These are phyloP conservation scores for Hyposmocoma kahamanoa DNA, from an alignment of 1,140 invertebrate genomes.

Conservation along the genomic window DNA sequence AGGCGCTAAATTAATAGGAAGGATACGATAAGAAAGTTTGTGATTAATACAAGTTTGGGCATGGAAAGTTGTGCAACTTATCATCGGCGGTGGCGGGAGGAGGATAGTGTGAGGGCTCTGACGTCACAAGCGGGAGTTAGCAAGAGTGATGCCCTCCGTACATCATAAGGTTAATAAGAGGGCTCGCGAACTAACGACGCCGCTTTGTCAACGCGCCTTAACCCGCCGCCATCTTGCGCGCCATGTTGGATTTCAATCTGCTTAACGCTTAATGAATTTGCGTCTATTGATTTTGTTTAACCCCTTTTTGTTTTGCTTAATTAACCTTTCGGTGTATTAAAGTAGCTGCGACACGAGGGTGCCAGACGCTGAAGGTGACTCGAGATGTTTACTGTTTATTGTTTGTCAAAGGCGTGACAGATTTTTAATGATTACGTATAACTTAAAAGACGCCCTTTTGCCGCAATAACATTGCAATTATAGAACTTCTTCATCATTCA, in stretches of 20 bases:
- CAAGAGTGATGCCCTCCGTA: slow-evolving; percentile 63
- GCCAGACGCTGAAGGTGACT: slow-evolving; percentile 22
- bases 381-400: slow-evolving; percentile 1
- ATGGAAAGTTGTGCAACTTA: background rate
- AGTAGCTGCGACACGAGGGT: slow-evolving; percentile 35
- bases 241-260: slow-evolving; percentile 71
- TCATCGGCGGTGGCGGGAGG: background rate
- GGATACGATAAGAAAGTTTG: background rate
- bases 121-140: slow-evolving; percentile 24
- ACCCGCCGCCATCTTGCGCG: slow-evolving; percentile 59
- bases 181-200: slow-evolving; percentile 64
- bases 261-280: slow-evolving; percentile 72
- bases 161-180: slow-evolving; percentile 73
- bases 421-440: too few species aligned
- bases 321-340: slow-evolving; percentile 63
- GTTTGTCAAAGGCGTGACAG: background rate
- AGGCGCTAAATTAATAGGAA: background rate
- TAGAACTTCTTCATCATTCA: too few species aligned
- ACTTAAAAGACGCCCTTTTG: too few species aligned
- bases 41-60: background rate
- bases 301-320: slow-evolving; percentile 73
- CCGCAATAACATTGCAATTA: too few species aligned
- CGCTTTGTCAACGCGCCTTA: slow-evolving; percentile 69
- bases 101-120: slow-evolving; percentile 12
- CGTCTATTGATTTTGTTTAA: slow-evolving; percentile 72